phyloP scores from a whole-genome alignment of 2,888 invertebrate genomes.

The Napeogenes inachia region DNA sequence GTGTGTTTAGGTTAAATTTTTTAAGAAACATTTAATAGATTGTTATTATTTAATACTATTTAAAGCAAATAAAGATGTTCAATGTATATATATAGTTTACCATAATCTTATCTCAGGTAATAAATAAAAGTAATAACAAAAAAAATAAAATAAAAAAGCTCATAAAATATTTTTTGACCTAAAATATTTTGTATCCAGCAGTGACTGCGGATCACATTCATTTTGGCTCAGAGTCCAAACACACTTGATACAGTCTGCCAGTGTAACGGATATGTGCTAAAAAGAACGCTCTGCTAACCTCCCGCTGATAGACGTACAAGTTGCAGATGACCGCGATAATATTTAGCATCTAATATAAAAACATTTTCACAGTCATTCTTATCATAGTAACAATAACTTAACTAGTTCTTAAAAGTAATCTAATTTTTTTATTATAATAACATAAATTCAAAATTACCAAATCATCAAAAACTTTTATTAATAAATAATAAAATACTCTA shows the following conservation, averaged over 20 bases:
- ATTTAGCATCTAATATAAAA: not conserved
- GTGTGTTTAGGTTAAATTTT: too few species aligned
- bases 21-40: too few species aligned
- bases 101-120: too few species aligned
- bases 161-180: not conserved
- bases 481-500: constrained; percentile 2
- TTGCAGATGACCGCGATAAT: constrained; percentile 10
- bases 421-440: too few species aligned
- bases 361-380: too few species aligned
- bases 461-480: not conserved
- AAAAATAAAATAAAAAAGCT: too few species aligned
- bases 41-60: too few species aligned
- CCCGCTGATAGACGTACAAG: constrained; percentile 18
- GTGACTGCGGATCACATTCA: constrained; percentile 15
- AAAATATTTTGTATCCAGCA: constrained; percentile 3
- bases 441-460: not conserved
- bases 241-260: constrained; percentile 45
- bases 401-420: too few species aligned
- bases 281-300: constrained; percentile 46
- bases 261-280: constrained; percentile 42
- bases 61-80: too few species aligned
- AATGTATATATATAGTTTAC: too few species aligned
- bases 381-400: too few species aligned
- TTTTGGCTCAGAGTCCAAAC: constrained; percentile 37
- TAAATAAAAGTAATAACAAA: too few species aligned